phyloP scores from a whole-genome alignment of 2,888 invertebrate genomes.

The Dryadula phaetusa region DNA sequence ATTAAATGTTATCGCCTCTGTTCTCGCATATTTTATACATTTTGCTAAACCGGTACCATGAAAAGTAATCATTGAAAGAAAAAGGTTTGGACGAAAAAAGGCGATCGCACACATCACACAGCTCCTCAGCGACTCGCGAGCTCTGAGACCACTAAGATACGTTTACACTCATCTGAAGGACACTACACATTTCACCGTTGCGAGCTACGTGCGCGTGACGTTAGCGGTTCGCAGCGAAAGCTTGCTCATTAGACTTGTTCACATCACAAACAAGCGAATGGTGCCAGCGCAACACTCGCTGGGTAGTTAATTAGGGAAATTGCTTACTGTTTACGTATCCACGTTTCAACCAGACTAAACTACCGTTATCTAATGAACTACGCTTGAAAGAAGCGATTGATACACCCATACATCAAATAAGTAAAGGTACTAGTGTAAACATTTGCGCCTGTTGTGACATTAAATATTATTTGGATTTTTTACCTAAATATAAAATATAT shows the following conservation, averaged over 20 bases:
- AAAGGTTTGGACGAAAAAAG: constrained; percentile 5
- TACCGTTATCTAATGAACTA: constrained; percentile 49
- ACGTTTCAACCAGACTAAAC: constrained; percentile 65
- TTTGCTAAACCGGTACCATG: not conserved
- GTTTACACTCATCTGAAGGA: constrained; percentile 45
- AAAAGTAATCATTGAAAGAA: constrained; percentile 1
- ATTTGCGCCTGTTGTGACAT: not conserved
- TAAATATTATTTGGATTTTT: not conserved
- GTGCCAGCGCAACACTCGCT: constrained; percentile 55
- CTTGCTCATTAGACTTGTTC: constrained; percentile 56
- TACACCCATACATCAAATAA: constrained; percentile 4
- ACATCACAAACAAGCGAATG: constrained; percentile 60
- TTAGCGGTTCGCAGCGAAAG: constrained; percentile 50
- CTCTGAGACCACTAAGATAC: constrained; percentile 39
- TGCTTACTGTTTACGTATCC: constrained; percentile 67
- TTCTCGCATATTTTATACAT: not conserved
- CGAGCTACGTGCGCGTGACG: constrained; percentile 44
- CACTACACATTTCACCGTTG: constrained; percentile 53
- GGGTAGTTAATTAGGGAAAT: constrained; percentile 77
- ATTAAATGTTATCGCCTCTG: not conserved
- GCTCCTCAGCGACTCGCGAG: constrained; percentile 10
- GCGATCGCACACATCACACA: constrained; percentile 1
- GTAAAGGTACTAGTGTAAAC: not conserved
- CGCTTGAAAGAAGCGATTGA: constrained; percentile 34
- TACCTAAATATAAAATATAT: not conserved